A percentile compares a stretch with the other conserved stretches of the same genome.
These are phyloP conservation scores for Nothobranchius kuhntae DNA, from an alignment of 2,113 vertebrate genomes.

Conservation along the genomic window DNA sequence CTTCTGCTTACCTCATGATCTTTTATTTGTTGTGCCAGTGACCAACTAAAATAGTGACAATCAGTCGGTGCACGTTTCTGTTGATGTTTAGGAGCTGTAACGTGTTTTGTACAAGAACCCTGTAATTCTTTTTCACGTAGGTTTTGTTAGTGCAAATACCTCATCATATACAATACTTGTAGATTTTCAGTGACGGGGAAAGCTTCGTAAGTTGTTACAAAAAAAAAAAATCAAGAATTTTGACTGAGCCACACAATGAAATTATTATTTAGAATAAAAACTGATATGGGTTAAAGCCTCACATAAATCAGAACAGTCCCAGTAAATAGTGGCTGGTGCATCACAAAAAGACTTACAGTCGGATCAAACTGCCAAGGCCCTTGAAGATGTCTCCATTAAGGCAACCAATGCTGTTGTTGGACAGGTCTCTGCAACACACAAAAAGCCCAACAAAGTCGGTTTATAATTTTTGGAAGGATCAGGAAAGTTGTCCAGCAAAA, in stretches of 20 bases:
- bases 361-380: conserved; percentile 87
- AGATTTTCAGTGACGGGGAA: no score
- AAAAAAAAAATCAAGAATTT: no score
- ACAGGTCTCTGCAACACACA: conserved; percentile 83
- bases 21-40: no score
- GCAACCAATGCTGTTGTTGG: conserved; percentile 95
- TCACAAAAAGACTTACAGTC: conserved; percentile 86
- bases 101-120: background rate
- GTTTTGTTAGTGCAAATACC: background rate
- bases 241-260: no score
- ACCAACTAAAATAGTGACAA: no score
- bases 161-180: no score
- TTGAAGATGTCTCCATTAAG: conserved; percentile 92
- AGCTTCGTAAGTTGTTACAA: no score
- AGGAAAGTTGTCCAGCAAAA: background rate
- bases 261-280: no score
- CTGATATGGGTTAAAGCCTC: background rate
- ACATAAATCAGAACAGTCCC: no score
- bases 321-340: background rate
- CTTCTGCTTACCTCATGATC: no score
- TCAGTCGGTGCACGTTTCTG: no score
- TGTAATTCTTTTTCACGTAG: background rate
- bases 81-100: no score
- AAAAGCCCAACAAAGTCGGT: background rate
- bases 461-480: background rate